Percentiles rank a stretch among this genome's conserved stretches.
phyloP scores from a whole-genome alignment of 2,888 invertebrate genomes.

The Cantharis nigra region DNA sequence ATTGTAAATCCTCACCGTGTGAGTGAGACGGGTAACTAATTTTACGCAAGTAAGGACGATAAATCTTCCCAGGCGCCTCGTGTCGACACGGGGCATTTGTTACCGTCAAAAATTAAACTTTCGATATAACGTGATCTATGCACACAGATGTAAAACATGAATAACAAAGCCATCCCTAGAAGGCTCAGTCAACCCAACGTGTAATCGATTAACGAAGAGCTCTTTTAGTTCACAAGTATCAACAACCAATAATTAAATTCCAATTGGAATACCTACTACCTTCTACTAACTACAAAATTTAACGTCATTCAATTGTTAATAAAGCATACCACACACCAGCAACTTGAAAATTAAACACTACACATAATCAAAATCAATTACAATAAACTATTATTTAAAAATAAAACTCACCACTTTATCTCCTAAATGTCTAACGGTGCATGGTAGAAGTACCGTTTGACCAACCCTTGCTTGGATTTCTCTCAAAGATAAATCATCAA shows the following conservation, averaged over 20 bases:
- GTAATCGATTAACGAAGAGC: constrained; percentile 4
- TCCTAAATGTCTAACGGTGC: constrained; percentile 51
- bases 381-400: neutral
- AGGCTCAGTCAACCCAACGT: neutral
- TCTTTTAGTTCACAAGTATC: neutral
- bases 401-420: constrained; percentile 52
- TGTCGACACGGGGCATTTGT: constrained; percentile 30
- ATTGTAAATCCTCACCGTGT: constrained; percentile 23
- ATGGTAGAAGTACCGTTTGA: constrained; percentile 53
- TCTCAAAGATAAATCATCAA: constrained; percentile 45
- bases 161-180: constrained; percentile 12
- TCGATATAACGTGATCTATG: constrained; percentile 27
- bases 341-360: neutral
- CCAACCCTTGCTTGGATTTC: constrained; percentile 49
- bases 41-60: constrained; percentile 27
- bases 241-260: constrained; percentile 18
- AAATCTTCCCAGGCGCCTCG: constrained; percentile 28
- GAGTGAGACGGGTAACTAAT: constrained; percentile 29
- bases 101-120: constrained; percentile 31
- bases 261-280: constrained; percentile 6
- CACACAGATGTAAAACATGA: constrained; percentile 20
- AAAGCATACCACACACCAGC: neutral
- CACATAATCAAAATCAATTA: neutral
- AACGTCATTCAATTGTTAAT: neutral
- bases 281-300: neutral